These are phyloP conservation scores for Esox niger DNA, from an alignment of 2,113 vertebrate species.

Conservation along the genomic window DNA sequence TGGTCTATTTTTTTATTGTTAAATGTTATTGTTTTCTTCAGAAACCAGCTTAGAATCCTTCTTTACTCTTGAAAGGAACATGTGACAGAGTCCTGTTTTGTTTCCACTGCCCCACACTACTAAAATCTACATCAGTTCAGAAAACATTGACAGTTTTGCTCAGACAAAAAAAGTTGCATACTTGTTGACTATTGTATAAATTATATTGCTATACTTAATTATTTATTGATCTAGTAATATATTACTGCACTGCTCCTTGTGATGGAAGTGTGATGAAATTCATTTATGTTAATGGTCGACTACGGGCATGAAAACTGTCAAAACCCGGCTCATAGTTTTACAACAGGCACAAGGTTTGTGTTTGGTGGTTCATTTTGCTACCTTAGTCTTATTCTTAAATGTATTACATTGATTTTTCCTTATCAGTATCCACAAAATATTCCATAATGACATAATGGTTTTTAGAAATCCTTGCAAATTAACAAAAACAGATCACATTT, in stretches of 20 bases:
- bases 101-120: constrained; percentile 6
- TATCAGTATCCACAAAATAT: too few relatives aligned
- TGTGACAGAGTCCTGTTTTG: constrained; percentile 24
- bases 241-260: constrained; percentile 34
- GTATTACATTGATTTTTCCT: too few relatives aligned
- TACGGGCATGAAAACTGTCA: too few relatives aligned
- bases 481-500: too few relatives aligned
- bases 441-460: too few relatives aligned
- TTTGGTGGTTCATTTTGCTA: too few relatives aligned
- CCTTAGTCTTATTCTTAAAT: too few relatives aligned
- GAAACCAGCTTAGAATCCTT: constrained; percentile 43
- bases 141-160: constrained; percentile 23
- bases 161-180: neutral
- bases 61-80: constrained; percentile 17
- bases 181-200: constrained; percentile 29
- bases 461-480: too few relatives aligned
- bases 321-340: too few relatives aligned
- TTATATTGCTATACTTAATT: constrained; percentile 31
- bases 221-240: constrained; percentile 47
- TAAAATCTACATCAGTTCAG: neutral
- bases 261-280: too few relatives aligned
- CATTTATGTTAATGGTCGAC: too few relatives aligned
- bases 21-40: constrained; percentile 25
- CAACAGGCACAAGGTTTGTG: too few relatives aligned
- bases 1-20: constrained; percentile 33